Conservation (phyloP, 1,140 invertebrate species). For the Drosophila takahashii region DNA sequence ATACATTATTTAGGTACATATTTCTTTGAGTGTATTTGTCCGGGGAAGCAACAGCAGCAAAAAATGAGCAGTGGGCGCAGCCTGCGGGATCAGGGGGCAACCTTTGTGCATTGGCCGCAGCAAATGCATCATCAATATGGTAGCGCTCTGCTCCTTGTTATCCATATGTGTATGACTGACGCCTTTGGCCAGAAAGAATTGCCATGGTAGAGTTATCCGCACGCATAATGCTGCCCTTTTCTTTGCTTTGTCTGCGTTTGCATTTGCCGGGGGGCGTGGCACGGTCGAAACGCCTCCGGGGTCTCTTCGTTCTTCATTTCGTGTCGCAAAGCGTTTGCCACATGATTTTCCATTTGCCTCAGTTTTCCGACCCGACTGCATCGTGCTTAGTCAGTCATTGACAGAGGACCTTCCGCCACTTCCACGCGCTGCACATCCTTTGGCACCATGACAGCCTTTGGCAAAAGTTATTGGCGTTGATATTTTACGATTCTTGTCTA, state of each 20-base stretch:
- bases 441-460: conserved; percentile 17
- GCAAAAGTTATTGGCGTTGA: conserved; percentile 58
- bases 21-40: conserved; percentile 18
- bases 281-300: conserved; percentile 22
- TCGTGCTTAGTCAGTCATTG: conserved; percentile 65
- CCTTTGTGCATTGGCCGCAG: conserved; percentile 53
- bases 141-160: background rate
- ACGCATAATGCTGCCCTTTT: conserved; percentile 36
- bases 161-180: conserved; percentile 44
- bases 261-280: conserved; percentile 30
- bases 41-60: conserved; percentile 10
- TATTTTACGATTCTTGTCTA: conserved; percentile 63
- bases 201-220: conserved; percentile 36
- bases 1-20: background rate
- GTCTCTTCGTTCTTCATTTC: conserved; percentile 1
- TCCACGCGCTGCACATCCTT: conserved; percentile 14
- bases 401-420: conserved; percentile 12
- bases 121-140: conserved; percentile 78
- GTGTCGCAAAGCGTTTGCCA: conserved; percentile 15
- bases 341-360: conserved; percentile 29
- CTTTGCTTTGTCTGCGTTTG: conserved; percentile 57
- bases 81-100: conserved; percentile 11
- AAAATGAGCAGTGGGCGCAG: conserved; percentile 52
- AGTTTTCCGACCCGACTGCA: conserved; percentile 26
- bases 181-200: conserved; percentile 43